Base-by-base conservation (phyloP, 2,797 vertebrate species). In the Limosa lapponica region DNA sequence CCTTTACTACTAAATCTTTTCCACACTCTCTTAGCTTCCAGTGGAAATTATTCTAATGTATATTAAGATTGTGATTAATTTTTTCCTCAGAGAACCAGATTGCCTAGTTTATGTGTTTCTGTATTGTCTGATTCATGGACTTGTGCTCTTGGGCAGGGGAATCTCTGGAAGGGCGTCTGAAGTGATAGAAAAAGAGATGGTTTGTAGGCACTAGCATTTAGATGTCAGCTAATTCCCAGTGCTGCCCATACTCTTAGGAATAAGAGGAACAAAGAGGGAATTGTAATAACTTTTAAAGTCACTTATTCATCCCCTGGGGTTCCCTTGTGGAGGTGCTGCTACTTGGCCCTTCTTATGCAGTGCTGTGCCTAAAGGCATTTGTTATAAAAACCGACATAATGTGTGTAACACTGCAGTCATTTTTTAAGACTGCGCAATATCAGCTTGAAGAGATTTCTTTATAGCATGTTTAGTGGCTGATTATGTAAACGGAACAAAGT, bases 401-500 rank as follows among this genome's bases (percentile, higher is more conserved):
- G 2, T 57, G 66, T 77, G 19, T 66, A 79, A 90, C 46, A 36
- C 46, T 66, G 39, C 25, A 66, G 66, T 86, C 0, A 51, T 89
- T 93, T 95, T 95, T 92, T 67, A 87, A 84, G 55, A 69, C 66
- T 73, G 44, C 20, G 67, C 39, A 91, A 36, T 36, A 84, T 59
- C 67, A 49, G 7, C 48, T 75, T 87, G 59, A 65, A 81, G 54
- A 87, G 52, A 8, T 82, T 95, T 89, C 39, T 90, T 80, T 87
- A 67, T 36, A 79, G 34, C 23, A 32, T 49, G 36, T 89, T 87
- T 87, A 82, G 66, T 62, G 48, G 25, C 28, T 80, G 62, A 73
- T 89, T 93, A 90, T 80, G 77, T 90, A 96, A 93, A 92, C 0
- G 17, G 77, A 89, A 93, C 49, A 88, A 93, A 92, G 80, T 87